Conservation (phyloP, 2,113 vertebrate species). For the Cebus imitator region DNA sequence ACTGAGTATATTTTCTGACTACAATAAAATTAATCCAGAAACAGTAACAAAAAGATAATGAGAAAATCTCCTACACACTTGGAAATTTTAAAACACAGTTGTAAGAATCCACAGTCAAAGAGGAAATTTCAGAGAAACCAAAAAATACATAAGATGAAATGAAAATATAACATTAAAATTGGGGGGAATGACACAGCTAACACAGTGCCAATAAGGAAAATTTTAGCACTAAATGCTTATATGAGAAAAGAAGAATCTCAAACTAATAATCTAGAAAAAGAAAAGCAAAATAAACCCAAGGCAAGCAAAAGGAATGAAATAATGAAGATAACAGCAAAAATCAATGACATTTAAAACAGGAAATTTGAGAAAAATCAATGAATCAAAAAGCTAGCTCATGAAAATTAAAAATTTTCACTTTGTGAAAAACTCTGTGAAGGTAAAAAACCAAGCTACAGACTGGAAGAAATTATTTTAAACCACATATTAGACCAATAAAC, state of each 20-base stretch:
- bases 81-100: not conserved
- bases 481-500: not conserved
- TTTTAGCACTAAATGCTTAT: not conserved
- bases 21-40: not conserved
- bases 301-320: not conserved
- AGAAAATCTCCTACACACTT: not conserved
- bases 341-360: not conserved
- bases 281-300: not conserved
- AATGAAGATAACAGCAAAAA: not conserved
- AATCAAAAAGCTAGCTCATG: not conserved
- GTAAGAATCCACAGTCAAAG: not conserved
- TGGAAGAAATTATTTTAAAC: not conserved
- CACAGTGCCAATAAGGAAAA: not conserved
- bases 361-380: not conserved
- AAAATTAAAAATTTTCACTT: not conserved
- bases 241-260: not conserved
- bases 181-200: not conserved
- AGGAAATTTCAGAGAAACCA: not conserved
- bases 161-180: not conserved
- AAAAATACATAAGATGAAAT: not conserved
- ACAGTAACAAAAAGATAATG: not conserved
- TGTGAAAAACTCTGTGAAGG: not conserved
- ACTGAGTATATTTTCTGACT: not conserved
- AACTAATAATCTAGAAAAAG: not conserved
- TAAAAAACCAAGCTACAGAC: not conserved